Evolutionary conservation across 2,888 invertebrate species (phyloP), one percentile per base, ranked within the genome.

Genomic region (Ganaspis brasiliensis): DNA sequence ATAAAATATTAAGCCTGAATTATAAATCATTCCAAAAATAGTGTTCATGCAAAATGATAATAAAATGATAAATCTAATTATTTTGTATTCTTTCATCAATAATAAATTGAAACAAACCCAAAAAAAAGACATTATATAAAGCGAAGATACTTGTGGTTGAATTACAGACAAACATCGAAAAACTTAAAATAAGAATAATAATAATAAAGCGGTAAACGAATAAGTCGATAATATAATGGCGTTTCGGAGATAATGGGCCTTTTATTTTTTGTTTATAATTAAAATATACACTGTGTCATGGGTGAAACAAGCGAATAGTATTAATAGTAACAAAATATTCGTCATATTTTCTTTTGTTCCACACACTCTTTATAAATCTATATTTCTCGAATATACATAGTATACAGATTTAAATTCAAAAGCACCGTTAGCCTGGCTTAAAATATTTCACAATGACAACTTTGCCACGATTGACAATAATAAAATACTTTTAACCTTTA

Each of bases 281-380:
- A 91, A 91, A 91, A 91, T 91, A 91, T 91, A 91, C 90, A 91
- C 87, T 91, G 90, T 90, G 90, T 91, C 91, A 91, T 91, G 91
- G 91, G 89, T 89, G 90, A 90, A 90, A 90, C 91, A 91, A 91
- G 90, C 91, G 89, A 91, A 89, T 89, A 90, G 88, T 89, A 91
- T 89, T 88, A 90, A 89, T 88, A 88, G 89, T 91, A 91, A 91
- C 90, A 91, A 91, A 91, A 90, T 91, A 91, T 90, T 88, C 87
- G 87, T 89, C 86, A 89, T 82, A 84, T 87, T 86, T 85, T 85
- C 87, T 88, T 88, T 89, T 86, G 87, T 87, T 87, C 84, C 86
- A 87, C 87, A 85, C 85, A 83, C 84, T 84, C 83, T 84, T 74
- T 81, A 82, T 83, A 82, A 78, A 82, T 67, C 67, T 67, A 67